These are phyloP conservation scores for Eremophila alpestris DNA, from an alignment of 2,797 vertebrate genomes.

Conservation along the genomic window DNA sequence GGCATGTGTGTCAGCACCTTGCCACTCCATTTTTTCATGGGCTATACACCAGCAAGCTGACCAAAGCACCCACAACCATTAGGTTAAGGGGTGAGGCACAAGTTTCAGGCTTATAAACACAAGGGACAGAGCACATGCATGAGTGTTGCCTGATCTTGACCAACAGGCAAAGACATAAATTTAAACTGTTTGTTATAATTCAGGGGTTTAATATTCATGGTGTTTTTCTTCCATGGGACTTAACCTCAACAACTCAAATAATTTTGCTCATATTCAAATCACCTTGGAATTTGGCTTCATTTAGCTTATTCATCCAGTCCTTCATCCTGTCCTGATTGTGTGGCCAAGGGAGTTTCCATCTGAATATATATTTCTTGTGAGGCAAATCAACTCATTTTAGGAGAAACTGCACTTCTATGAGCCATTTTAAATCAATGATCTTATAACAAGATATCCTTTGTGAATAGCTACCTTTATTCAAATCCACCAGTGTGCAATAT, in stretches of 20 bases:
- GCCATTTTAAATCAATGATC: conserved; percentile 9
- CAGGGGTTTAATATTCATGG: not conserved
- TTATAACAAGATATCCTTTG: conserved; percentile 1
- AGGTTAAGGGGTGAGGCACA: not conserved
- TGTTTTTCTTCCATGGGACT: not conserved
- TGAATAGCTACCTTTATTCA: conserved; percentile 14
- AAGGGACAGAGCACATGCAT: not conserved
- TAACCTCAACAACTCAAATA: not conserved
- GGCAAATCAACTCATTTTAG: not conserved
- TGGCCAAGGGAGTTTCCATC: not conserved
- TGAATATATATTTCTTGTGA: not conserved
- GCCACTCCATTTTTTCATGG: not conserved
- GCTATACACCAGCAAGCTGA: not conserved
- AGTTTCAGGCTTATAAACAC: not conserved
- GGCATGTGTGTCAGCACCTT: rapidly evolving
- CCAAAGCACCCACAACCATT: not conserved
- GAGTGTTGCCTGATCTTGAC: not conserved
- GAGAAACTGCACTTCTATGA: not conserved
- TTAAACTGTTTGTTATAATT: not conserved
- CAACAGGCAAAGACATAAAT: not conserved
- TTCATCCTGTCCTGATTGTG: not conserved
- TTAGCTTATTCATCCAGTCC: not conserved
- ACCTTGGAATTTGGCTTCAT: not conserved
- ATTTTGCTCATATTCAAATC: not conserved
- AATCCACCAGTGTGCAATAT: not conserved